Evolutionary conservation across 2,797 vertebrate genomes (phyloP).

Genomic region (Lycodopsis pacificus): DNA sequence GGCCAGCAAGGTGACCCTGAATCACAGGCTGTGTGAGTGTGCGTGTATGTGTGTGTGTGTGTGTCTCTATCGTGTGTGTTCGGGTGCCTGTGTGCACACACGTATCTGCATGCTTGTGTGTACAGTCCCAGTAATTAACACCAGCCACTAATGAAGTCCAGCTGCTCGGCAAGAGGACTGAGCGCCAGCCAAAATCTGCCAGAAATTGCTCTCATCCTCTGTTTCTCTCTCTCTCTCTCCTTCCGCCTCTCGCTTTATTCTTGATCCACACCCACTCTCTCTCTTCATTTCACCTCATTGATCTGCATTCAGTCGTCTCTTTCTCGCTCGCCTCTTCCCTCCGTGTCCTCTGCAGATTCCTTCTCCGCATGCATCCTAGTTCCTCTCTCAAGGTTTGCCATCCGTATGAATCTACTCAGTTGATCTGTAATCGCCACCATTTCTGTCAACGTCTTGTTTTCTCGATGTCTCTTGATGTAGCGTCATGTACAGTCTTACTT

Average conservation of each 20-base stretch:
- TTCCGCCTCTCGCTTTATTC: slow-evolving; percentile 40
- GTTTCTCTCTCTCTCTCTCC: slow-evolving; percentile 27
- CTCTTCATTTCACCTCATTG: slow-evolving; percentile 52
- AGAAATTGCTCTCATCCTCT: slow-evolving; percentile 73
- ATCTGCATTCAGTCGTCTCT: slow-evolving; percentile 51
- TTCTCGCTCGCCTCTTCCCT: slow-evolving; percentile 29
- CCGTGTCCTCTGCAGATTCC: slow-evolving; percentile 35
- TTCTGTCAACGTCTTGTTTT: slow-evolving; percentile 40
- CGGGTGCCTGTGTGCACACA: not conserved
- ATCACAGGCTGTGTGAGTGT: slow-evolving; percentile 61
- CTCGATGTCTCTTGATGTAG: not conserved
- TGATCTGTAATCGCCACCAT: slow-evolving; percentile 36
- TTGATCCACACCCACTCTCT: slow-evolving; percentile 17
- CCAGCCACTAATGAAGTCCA: slow-evolving; percentile 98
- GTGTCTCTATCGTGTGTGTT: slow-evolving; percentile 23
- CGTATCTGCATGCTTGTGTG: slow-evolving; percentile 24
- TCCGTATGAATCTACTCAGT: slow-evolving; percentile 43
- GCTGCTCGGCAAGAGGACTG: slow-evolving; percentile 90
- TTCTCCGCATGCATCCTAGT: slow-evolving; percentile 22
- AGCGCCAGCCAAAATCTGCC: slow-evolving; percentile 87
- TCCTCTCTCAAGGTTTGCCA: slow-evolving; percentile 29
- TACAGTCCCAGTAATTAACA: slow-evolving; percentile 92
- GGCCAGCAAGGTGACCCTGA: slow-evolving; percentile 82
- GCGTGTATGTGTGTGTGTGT: not conserved
- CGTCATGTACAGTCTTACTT: not conserved